Conservation (phyloP, 2,888 invertebrate species). For the Drosophila heteroneura region DNA sequence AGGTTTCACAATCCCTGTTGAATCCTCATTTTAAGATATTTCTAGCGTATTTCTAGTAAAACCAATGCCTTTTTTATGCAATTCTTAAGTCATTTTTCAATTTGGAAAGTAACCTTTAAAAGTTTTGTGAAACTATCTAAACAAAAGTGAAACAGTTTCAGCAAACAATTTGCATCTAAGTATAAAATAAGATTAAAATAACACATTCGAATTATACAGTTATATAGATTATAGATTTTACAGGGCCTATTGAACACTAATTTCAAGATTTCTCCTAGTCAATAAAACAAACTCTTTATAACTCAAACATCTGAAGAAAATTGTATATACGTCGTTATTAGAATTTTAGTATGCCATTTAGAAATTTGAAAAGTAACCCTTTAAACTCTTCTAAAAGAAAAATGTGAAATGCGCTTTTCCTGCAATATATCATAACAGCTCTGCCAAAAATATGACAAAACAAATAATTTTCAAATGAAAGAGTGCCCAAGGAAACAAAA, state of each 20-base stretch:
- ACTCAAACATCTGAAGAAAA: not conserved
- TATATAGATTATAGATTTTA: not conserved
- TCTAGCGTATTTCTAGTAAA: not conserved
- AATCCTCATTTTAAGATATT: not conserved
- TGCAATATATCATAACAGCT: conserved; percentile 14
- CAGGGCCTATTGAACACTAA: too few species aligned
- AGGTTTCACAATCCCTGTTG: not conserved
- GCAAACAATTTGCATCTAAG: not conserved
- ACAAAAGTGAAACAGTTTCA: not conserved
- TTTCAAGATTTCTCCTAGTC: too few species aligned
- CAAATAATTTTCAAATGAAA: conserved; percentile 26
- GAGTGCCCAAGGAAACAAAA: not conserved
- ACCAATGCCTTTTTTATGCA: not conserved
- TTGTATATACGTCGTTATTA: not conserved
- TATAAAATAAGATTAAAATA: not conserved
- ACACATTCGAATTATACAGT: not conserved
- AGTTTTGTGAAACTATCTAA: not conserved
- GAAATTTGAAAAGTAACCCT: not conserved
- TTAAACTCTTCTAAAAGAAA: not conserved
- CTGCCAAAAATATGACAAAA: conserved; percentile 48
- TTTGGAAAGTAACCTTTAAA: not conserved
- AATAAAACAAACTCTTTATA: not conserved
- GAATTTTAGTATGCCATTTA: not conserved
- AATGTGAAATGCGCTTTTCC: not conserved
- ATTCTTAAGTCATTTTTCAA: not conserved